Base-by-base conservation (phyloP, 2,113 vertebrate species). In the Vulpes ferrilata region DNA sequence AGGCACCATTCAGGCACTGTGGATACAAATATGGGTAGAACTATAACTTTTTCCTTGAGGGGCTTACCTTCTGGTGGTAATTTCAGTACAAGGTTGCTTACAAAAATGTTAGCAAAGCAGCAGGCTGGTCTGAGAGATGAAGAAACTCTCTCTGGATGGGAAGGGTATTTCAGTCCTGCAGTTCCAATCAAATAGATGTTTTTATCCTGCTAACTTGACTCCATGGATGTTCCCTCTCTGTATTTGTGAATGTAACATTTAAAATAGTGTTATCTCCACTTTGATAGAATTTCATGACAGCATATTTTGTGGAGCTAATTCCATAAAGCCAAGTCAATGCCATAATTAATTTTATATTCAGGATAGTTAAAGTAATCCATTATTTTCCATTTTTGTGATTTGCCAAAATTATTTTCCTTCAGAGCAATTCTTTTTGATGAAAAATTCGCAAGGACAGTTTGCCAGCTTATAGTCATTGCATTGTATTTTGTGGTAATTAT, bases 371-470 rank as follows among this genome's bases (percentile, higher is more conserved):
- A 88, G 73, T 83, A 64, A 83, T 60, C 15, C 38, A 62, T 69
- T 93, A 74, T 88, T 93, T 95, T 62, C 76, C 16, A 91, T 83
- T 97, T 88, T 57, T 17, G 16, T 83, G 87, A 38, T 71, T 82
- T n/a, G 32, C 20, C 12, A 62, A 71, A 82, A 51, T 88, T 59
- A 48, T 48, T 78, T 94, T 96, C 30, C 74, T 90, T 74, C 32
- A 57, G 57, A 65, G 7, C 3, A 73, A 48, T 83, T 95, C 3
- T 73, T 78, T 96, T 74, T 76, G 38, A 76, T 35, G 43, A 57
- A 67, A 91, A 93, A 95, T 91, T 91, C 38, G 74, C 27, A 79
- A 65, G 30, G 87, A 38, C 65, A 91, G 35, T 80, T 88, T 27
- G 23, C 38, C 69, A 84, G 81, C 55, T 80, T 67, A 65, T 22